Evolutionary conservation across 2,113 vertebrate species (phyloP).

Genomic region (Emydocephalus ijimae): DNA sequence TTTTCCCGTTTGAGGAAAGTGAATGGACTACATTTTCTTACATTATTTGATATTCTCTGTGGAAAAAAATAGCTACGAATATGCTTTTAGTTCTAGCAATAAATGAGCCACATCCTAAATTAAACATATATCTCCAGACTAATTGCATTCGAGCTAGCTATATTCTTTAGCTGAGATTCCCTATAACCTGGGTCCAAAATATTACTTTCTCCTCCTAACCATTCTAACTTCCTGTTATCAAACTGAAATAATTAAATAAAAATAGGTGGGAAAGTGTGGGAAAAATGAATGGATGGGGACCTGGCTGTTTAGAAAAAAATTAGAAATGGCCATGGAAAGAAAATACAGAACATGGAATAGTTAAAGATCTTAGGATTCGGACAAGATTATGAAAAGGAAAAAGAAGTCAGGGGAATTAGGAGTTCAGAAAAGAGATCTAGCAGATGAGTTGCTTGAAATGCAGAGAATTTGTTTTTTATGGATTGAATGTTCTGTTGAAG

Average conservation of each 20-base stretch:
- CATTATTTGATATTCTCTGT: not conserved
- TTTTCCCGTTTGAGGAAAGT: not conserved
- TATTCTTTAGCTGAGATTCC: not conserved
- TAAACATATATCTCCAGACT: not conserved
- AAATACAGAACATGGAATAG: not conserved
- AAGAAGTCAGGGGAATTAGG: not conserved
- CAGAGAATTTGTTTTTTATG: not conserved
- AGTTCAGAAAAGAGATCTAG: not conserved
- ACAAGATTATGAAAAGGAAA: not conserved
- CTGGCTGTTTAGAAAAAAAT: not conserved
- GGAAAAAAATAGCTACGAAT: not conserved
- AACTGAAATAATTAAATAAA: not conserved
- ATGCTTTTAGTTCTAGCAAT: not conserved
- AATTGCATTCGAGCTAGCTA: not conserved
- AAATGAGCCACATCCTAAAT: not conserved
- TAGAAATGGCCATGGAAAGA: not conserved
- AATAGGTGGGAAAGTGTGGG: not conserved
- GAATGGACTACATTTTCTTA: not conserved
- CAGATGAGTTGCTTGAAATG: not conserved
- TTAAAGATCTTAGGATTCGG: not conserved
- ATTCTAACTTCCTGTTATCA: not conserved
- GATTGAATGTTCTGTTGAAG: not conserved
- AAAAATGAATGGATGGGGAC: not conserved
- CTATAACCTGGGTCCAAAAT: not conserved
- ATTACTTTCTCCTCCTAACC: not conserved